These are phyloP conservation scores for Dipodomys spectabilis DNA, from an alignment of 2,113 vertebrate species.

Conservation along the genomic window DNA sequence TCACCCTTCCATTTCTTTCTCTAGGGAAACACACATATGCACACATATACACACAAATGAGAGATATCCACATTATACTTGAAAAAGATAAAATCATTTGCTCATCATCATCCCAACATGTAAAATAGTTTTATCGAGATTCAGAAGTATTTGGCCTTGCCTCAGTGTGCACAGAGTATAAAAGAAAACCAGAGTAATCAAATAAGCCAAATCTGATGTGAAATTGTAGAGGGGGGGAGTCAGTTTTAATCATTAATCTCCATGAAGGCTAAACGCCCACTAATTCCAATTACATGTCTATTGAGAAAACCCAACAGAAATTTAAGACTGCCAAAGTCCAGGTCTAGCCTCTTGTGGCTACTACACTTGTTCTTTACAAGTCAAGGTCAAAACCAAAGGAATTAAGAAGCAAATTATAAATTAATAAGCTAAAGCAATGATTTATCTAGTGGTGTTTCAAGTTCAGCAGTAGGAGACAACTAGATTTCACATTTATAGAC, in stretches of 20 bases:
- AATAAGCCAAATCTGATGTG: slow-evolving; percentile 46
- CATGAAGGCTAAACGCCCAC: not conserved
- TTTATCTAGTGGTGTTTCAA: not conserved
- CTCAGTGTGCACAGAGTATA: not conserved
- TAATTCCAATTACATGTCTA: slow-evolving; percentile 37
- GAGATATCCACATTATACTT: slow-evolving; percentile 17
- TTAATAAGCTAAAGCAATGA: not conserved
- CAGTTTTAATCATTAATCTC: slow-evolving; percentile 13
- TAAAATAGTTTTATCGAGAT: slow-evolving; percentile 15
- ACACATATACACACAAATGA: not conserved
- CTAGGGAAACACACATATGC: not conserved
- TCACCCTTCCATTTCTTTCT: not conserved
- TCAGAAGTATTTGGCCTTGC: not conserved
- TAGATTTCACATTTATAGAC: not conserved
- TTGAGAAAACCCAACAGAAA: slow-evolving; percentile 64
- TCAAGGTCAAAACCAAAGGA: slow-evolving; percentile 29
- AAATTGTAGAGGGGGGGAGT: slow-evolving; percentile 21
- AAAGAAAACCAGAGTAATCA: slow-evolving; percentile 51
- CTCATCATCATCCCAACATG: not conserved
- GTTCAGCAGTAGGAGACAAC: not conserved
- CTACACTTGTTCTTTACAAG: not conserved
- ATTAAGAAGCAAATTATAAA: slow-evolving; percentile 45
- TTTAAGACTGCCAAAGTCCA: not conserved
- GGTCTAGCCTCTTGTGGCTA: not conserved
- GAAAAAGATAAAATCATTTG: not conserved